Conservation (phyloP, 2,797 vertebrate genomes). For the Onychomys torridus region DNA sequence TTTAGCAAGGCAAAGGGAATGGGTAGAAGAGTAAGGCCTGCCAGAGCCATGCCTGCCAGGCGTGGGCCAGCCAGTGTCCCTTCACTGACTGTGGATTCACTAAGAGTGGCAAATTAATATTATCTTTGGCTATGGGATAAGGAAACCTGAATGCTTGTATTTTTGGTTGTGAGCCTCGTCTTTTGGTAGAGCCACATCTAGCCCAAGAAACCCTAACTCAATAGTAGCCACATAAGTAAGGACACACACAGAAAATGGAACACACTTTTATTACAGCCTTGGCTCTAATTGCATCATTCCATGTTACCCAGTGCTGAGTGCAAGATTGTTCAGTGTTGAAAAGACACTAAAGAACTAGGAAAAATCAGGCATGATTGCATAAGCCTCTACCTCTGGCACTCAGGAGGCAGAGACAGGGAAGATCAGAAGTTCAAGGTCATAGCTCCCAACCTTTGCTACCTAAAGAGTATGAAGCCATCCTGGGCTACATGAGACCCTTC, state of each 20-base stretch:
- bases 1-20: neutral
- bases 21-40: neutral
- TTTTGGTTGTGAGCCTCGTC: neutral
- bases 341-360: neutral
- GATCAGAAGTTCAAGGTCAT: neutral
- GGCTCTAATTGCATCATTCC: neutral
- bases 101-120: neutral
- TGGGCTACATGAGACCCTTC: neutral
- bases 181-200: neutral
- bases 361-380: neutral
- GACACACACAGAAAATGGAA: neutral
- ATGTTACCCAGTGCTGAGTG: neutral
- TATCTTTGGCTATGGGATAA: neutral
- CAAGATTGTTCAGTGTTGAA: neutral
- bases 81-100: neutral
- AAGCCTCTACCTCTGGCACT: neutral
- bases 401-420: neutral
- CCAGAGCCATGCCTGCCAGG: neutral
- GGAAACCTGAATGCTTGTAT: neutral
- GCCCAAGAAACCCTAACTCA: neutral
- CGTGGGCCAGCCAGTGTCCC: neutral
- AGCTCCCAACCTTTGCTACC: neutral
- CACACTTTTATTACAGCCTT: neutral
- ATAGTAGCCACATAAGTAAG: neutral
- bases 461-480: neutral